Evolutionary conservation across 1,140 invertebrate genomes (phyloP).

Genomic region (Bombyx mandarina): DNA sequence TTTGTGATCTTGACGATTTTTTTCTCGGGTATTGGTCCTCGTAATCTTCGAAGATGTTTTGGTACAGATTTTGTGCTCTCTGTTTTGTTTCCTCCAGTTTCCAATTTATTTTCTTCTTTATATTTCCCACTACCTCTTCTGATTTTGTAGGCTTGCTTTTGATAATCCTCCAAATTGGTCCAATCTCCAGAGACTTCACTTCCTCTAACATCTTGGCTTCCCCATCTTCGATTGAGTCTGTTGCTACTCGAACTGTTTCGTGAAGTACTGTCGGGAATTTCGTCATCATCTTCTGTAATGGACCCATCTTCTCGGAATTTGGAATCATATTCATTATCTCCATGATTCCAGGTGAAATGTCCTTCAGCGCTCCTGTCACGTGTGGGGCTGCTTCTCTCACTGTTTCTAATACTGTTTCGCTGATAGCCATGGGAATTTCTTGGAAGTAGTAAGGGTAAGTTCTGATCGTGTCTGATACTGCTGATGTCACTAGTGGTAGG

Average conservation of each 20-base stretch:
- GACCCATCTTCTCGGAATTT: slow-evolving; percentile 28
- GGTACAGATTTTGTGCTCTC: slow-evolving; percentile 43
- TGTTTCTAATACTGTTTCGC: slow-evolving; percentile 58
- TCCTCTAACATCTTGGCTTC: slow-evolving; percentile 23
- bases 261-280: slow-evolving; percentile 50
- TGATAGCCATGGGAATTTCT: slow-evolving; percentile 58
- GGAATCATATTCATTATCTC: slow-evolving; percentile 58
- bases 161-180: slow-evolving; percentile 2
- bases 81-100: slow-evolving; percentile 51
- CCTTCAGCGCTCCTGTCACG: slow-evolving; percentile 50
- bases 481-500: slow-evolving; percentile 51
- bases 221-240: slow-evolving; percentile 28
- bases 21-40: slow-evolving; percentile 37
- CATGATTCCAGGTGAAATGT: slow-evolving; percentile 57
- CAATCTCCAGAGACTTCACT: slow-evolving; percentile 10
- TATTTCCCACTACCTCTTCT: slow-evolving; percentile 27
- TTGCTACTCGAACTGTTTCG: slow-evolving; percentile 49
- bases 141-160: slow-evolving; percentile 17
- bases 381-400: slow-evolving; percentile 56
- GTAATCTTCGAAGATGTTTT: slow-evolving; percentile 50
- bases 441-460: slow-evolving; percentile 61
- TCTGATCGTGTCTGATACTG: slow-evolving; percentile 54
- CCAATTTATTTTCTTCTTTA: slow-evolving; percentile 45
- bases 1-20: slow-evolving; percentile 21
- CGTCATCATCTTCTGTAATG: slow-evolving; percentile 48